Evolutionary conservation across 2,888 invertebrate species (phyloP), one percentile per base, ranked within the genome.

Genomic region (Mimas tiliae): DNA sequence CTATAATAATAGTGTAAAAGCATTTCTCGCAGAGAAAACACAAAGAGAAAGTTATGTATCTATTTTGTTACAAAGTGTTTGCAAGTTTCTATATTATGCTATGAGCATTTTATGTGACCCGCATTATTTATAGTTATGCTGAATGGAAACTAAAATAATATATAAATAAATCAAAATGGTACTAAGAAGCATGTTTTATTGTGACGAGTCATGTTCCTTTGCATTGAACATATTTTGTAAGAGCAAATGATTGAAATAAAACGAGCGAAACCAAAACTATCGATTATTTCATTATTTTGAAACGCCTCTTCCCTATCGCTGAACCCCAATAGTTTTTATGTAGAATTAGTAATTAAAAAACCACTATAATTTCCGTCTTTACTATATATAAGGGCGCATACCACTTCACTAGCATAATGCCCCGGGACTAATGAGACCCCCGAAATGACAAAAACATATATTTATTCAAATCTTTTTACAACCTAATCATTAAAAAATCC

Each of bases 221-320:
- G 94, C 94, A 93, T 91, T 93, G 92, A 93, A 93, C 91, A 94
- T 94, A 93, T 93, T 93, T 94, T 94, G 93, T 94, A 94, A 94
- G 91, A 92, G 92, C 93, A 91, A 92, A 91, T 92, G 91, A 94
- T 93, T 94, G 90, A 94, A 90, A 94, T 94, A 94, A 94, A 94
- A 94, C 91, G 90, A 93, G 91, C 94, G 90, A 92, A 94, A 93
- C 91, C 91, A 93, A 91, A 86, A 81, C 75, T 79, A 80, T 88
- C 69, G 70, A 77, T 89, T 82, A 86, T 91, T 91, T 89, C 78
- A 78, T 81, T 85, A 42, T 47, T 55, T 16, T 47, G 9, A 27
- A 8, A 58, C 58, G 19, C 58, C 12, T 6, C 9, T 11, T 8
- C 8, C n/a, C 34, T 55, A 47, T 7, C 6, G 3, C 27, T 27